Evolutionary conservation across 2,888 invertebrate genomes (phyloP), one percentile per base, ranked within the genome.

Genomic region (Brachypterus glaber): DNA sequence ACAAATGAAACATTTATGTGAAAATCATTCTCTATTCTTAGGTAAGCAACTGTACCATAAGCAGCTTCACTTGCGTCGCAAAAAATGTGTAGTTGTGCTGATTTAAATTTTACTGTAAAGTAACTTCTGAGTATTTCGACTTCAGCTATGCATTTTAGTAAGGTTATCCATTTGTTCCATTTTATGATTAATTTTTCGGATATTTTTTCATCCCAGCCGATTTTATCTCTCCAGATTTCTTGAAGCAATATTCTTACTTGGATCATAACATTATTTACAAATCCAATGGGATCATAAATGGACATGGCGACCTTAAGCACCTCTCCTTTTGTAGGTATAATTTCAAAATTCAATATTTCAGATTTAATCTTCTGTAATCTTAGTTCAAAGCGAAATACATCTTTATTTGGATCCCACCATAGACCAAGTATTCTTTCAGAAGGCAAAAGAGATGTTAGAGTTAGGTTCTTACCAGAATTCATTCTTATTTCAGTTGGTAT

Each of bases 271-370:
- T 11, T 24, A 21, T n/a, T 24, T 18, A 33, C 8, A 21, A 18
- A 11, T 30, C 33, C 18, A n/a, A 33, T 11, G 9, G 33, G 33
- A 33, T 33, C 33, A 18, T 18, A 21, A 2, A 33, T 18, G 3
- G 33, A 18, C 21, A 33, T 18, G n/a, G 21, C 33, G 7, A 33
- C 12, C 21, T 18, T 33, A 9, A 33, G 4, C 11, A 33, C 3
- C 9, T 33, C 3, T 13, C 3, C 4, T 11, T 30, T 30, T 11
- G 31, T 3, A 3, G 12, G 4, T 9, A 14, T 13, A 13, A n/a
- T 16, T 4, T 9, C 30, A 14, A n/a, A n/a, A 14, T 11, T 12
- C 3, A 12, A 4, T 4, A 30, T n/a, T 30, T 30, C 30, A 4
- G 12, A n/a, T n/a, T 30, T 30, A 14, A n/a, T 30, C 15, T 30